A percentile compares a stretch with the other conserved stretches of the same genome.
phyloP scores from a whole-genome alignment of 2,797 vertebrate species.

The Linurgus olivaceus region DNA sequence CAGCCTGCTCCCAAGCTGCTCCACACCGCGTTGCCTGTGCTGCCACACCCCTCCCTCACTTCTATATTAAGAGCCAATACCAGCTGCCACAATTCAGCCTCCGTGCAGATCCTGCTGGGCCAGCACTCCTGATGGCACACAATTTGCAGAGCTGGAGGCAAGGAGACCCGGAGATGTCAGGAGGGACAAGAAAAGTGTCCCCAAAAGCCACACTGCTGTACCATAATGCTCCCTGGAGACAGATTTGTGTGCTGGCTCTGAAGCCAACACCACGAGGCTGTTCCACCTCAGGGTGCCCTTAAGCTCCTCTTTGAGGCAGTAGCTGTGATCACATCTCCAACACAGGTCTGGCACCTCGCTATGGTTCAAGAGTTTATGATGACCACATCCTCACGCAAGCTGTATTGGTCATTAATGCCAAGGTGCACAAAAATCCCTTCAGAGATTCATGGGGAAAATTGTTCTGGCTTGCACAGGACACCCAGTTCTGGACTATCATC shows the following conservation, averaged over 20 bases:
- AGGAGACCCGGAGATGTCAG: not conserved
- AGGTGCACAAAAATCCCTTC: not conserved
- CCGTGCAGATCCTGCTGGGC: not conserved
- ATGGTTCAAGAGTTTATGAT: not conserved
- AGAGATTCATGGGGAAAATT: not conserved
- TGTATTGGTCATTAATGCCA: rapidly evolving
- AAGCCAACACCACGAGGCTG: not conserved
- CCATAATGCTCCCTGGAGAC: rapidly evolving
- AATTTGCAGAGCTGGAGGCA: not conserved
- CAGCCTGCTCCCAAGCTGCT: not conserved
- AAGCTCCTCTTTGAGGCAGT: not conserved
- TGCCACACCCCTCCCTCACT: constrained; percentile 1
- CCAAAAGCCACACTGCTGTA: not conserved
- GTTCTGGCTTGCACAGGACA: not conserved
- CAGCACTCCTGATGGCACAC: not conserved
- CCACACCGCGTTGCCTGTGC: not conserved
- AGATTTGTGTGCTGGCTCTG: not conserved
- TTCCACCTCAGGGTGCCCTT: not conserved
- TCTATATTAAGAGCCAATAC: not conserved
- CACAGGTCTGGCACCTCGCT: not conserved
- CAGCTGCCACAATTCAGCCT: constrained; percentile 17
- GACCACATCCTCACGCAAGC: not conserved
- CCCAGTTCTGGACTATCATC: not conserved
- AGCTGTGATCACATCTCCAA: not conserved
- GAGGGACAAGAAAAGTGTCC: not conserved